These are phyloP conservation scores for Lutraria rhynchaena DNA, from an alignment of 1,140 invertebrate genomes.

Conservation along the genomic window DNA sequence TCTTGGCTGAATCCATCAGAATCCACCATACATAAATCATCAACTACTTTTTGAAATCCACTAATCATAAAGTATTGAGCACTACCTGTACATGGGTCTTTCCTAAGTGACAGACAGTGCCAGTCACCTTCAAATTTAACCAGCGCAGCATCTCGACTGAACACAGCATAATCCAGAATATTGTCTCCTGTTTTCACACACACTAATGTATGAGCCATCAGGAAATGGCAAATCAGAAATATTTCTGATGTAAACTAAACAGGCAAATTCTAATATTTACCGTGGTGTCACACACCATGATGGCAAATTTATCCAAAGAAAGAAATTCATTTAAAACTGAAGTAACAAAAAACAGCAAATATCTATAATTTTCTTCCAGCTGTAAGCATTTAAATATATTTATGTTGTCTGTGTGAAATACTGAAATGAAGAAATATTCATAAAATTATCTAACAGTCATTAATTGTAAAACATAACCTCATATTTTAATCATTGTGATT, in stretches of 20 bases:
- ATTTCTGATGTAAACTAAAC: neutral
- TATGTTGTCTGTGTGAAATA: neutral
- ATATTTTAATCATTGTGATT: no score
- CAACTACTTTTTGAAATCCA: no score
- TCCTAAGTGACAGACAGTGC: constrained; percentile 48
- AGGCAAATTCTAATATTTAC: neutral
- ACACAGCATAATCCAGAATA: constrained; percentile 53
- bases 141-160: constrained; percentile 53
- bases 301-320: neutral
- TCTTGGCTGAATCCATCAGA: neutral
- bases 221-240: neutral
- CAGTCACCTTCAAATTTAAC: constrained; percentile 48
- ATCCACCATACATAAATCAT: neutral
- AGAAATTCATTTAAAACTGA: neutral
- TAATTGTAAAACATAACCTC: no score
- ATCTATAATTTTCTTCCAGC: no score
- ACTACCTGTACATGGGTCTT: constrained; percentile 41
- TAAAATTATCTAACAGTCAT: no score
- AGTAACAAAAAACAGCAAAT: no score
- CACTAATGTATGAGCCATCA: constrained; percentile 61
- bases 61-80: constrained; percentile 30
- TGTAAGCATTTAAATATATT: no score
- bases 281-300: neutral
- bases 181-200: constrained; percentile 50
- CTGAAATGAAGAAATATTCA: neutral